A percentile compares a stretch with the other conserved stretches of the same genome.
Evolutionary conservation across 2,888 invertebrate species (phyloP).

Genomic region (Oscheius myriophilus): DNA sequence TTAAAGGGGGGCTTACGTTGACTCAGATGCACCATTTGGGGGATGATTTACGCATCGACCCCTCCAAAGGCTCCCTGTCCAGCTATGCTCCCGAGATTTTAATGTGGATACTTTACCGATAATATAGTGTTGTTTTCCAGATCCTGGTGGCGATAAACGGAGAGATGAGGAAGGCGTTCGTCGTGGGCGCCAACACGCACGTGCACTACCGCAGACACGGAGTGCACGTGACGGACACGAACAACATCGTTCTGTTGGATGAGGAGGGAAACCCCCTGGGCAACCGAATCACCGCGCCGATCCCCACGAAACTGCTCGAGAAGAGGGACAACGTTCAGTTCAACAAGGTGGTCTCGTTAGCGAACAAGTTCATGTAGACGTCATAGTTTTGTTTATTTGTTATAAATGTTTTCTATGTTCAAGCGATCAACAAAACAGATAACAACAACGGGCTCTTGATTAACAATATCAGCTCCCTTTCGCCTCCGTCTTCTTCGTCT

Average conservation of each 20-base stretch:
- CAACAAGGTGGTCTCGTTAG: conserved; percentile 67
- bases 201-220: conserved; percentile 62
- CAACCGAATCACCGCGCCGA: conserved; percentile 91
- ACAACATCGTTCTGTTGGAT: conserved; percentile 86
- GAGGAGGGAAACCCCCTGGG: conserved; percentile 86
- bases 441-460: too few relatives aligned
- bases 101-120: not conserved
- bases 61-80: too few relatives aligned
- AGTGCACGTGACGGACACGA: conserved; percentile 68
- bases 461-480: too few relatives aligned
- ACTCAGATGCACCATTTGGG: too few relatives aligned
- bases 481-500: not conserved
- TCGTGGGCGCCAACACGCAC: conserved; percentile 69
- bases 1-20: too few relatives aligned
- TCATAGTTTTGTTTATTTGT: conserved; percentile 8
- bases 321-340: conserved; percentile 60
- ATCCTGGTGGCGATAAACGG: conserved; percentile 68
- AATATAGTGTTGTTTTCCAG: conserved; percentile 33
- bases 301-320: conserved; percentile 78
- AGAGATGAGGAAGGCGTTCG: conserved; percentile 67
- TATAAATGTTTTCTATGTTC: conserved; percentile 4
- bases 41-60: too few relatives aligned
- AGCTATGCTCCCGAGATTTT: too few relatives aligned
- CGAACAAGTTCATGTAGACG: conserved; percentile 66
- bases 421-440: not conserved